Percentiles rank a stretch among this genome's conserved stretches.
Evolutionary conservation across 1,140 invertebrate genomes (phyloP).

Genomic region (Drosophila gunungcola): DNA sequence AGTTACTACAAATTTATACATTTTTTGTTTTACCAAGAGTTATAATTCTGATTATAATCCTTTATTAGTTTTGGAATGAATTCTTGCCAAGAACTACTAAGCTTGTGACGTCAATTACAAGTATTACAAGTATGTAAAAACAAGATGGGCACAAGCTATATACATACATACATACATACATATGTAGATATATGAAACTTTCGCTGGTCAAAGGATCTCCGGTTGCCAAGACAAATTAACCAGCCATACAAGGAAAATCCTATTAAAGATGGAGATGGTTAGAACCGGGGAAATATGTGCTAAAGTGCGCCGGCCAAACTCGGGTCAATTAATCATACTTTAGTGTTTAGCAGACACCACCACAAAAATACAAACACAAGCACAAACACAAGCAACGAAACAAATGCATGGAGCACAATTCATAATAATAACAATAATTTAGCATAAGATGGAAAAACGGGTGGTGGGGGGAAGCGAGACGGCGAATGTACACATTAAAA

Average conservation of each 20-base stretch:
- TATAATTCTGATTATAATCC: no score
- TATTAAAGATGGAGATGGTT: not conserved
- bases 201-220: not conserved
- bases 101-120: not conserved
- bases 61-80: not conserved
- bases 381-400: slow-evolving; percentile 44
- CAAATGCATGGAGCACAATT: slow-evolving; percentile 44
- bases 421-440: slow-evolving; percentile 76
- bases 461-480: slow-evolving; percentile 1
- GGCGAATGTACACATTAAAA: slow-evolving; percentile 59
- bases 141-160: not conserved
- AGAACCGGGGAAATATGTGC: slow-evolving; percentile 32
- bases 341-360: slow-evolving; percentile 38
- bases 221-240: slow-evolving; percentile 52
- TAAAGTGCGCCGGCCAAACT: slow-evolving; percentile 44
- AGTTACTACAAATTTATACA: no score
- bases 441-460: slow-evolving; percentile 39
- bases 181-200: not conserved
- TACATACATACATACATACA: no score
- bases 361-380: slow-evolving; percentile 43
- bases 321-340: slow-evolving; percentile 72
- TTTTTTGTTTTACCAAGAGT: no score
- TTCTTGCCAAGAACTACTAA: not conserved
- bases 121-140: not conserved
- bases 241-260: slow-evolving; percentile 7